Percentiles rank a stretch among this genome's conserved stretches.
These are phyloP conservation scores for Pammene aurita DNA, from an alignment of 2,888 invertebrate genomes.

Conservation along the genomic window DNA sequence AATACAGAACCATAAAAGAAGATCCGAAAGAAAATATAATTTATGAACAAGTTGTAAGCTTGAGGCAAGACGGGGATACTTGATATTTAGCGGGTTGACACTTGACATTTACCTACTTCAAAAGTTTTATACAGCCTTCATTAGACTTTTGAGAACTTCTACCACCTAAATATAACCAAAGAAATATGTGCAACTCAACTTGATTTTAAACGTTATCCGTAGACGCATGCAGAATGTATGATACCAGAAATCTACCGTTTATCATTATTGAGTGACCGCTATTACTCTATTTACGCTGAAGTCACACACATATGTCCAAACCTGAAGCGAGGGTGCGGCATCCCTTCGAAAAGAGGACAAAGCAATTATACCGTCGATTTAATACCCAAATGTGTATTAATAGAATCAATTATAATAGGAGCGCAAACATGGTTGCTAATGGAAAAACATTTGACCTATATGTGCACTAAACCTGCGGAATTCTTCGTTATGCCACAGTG, in stretches of 20 bases:
- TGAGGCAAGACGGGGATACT: neutral
- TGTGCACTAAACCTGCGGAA: neutral
- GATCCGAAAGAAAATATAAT: neutral
- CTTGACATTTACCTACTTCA: too few relatives aligned
- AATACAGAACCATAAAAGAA: too few relatives aligned
- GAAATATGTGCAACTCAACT: too few relatives aligned
- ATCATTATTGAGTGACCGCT: neutral
- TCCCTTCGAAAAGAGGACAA: neutral
- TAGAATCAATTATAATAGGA: neutral
- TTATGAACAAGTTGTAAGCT: too few relatives aligned
- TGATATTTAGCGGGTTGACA: neutral
- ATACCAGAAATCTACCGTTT: neutral
- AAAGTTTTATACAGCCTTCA: too few relatives aligned
- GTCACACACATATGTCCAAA: neutral
- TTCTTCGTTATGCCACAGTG: too few relatives aligned
- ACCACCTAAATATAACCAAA: neutral
- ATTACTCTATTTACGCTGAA: neutral
- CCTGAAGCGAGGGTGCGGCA: neutral
- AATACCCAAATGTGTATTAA: slow-evolving; percentile 1
- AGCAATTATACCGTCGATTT: neutral
- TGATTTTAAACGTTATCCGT: too few relatives aligned
- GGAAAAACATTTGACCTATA: neutral
- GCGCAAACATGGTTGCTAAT: neutral
- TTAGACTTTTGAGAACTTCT: too few relatives aligned
- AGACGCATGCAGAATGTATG: too few relatives aligned